Base-by-base conservation (phyloP, 2,888 invertebrate genomes). In the Therioaphis trifolii region DNA sequence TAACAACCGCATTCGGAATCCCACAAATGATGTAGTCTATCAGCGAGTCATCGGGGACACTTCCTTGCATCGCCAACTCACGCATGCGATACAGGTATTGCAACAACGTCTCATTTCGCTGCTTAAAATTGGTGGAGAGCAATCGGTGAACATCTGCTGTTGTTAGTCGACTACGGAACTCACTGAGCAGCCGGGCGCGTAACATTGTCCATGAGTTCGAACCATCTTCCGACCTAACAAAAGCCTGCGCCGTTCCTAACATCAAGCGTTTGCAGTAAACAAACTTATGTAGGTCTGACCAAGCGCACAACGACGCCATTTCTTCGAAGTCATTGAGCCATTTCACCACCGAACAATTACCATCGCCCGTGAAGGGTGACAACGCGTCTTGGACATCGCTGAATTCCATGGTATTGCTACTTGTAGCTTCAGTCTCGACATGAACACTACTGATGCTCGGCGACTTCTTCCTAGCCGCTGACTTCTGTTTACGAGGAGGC, bases 1-100 rank as follows among this genome's bases (percentile, higher is more conserved):
- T 68, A 11, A 24, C 40, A n/a, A 66, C 61, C 18, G 24, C 43
- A 61, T 88, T 88, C 0, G 82, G 75, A 18, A 89, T 88, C 0
- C 88, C 88, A 85, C 89, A 88, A 4, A 89, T 88, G 0, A 89
- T 86, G 84, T 88, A 89, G 69, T 88, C 88, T 2, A 88, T 88
- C 12, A 88, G 68, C 7, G 86, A 87, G 72, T 85, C 87, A 46
- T 87, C 86, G 85, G 89, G 88, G 29, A 89, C 85, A 5, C 86
- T 85, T 3, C 86, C 88, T 77, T 88, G 87, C 12, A 87, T 86
- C 18, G 88, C 88, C 18, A 88, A 84, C 85, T 89, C 88, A 84
- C 87, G 87, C 88, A 88, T 89, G 12, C 72, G 75, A 4, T 88
- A 84, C 24, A 88, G 87, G 85, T 89, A 89, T 79, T 89, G 88